These are phyloP conservation scores for Nezara viridula DNA, from an alignment of 2,888 invertebrate genomes.

Conservation along the genomic window DNA sequence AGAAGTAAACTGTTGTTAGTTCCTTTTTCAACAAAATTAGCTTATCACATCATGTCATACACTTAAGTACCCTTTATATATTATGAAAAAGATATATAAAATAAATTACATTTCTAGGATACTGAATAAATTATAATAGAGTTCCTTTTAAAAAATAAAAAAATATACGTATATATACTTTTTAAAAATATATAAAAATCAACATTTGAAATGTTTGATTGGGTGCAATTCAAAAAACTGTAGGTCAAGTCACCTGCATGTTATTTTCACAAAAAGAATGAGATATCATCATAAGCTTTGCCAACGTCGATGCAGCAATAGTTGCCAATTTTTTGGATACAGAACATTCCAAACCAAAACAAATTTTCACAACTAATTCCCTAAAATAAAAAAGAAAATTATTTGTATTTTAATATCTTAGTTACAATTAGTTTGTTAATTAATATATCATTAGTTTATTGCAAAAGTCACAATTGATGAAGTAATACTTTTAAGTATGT, in stretches of 20 bases:
- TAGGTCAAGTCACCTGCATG: constrained; percentile 63
- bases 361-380: constrained; percentile 60
- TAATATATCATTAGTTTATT: too few species aligned
- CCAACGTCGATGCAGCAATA: constrained; percentile 70
- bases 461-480: too few species aligned
- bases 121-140: too few species aligned
- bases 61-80: too few species aligned
- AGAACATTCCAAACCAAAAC: constrained; percentile 39
- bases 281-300: constrained; percentile 85
- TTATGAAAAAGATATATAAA: too few species aligned
- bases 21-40: too few species aligned
- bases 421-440: neutral
- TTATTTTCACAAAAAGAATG: constrained; percentile 77
- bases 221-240: neutral
- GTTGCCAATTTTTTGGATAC: constrained; percentile 54
- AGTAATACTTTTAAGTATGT: too few species aligned
- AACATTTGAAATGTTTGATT: neutral
- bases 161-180: too few species aligned
- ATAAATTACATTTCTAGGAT: too few species aligned
- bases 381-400: constrained; percentile 53
- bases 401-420: neutral
- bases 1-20: too few species aligned
- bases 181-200: neutral
- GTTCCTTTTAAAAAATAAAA: too few species aligned
- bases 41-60: too few species aligned